phyloP scores from a whole-genome alignment of 2,888 invertebrate genomes.

The Tolmerus cingulatus region DNA sequence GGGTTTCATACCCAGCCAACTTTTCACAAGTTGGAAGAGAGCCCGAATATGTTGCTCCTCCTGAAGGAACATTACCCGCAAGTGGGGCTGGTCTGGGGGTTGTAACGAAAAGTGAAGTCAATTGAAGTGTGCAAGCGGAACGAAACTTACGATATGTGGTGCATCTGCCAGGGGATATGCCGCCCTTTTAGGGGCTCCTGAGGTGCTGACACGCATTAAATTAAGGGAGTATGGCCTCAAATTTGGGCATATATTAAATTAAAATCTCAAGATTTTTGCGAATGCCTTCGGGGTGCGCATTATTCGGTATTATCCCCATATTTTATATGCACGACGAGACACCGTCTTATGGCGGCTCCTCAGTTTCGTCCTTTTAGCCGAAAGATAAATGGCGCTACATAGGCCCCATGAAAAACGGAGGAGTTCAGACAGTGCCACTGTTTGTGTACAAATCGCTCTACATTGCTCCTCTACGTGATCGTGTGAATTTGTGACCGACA shows the following conservation, averaged over 20 bases:
- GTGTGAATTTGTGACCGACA: slow-evolving; percentile 27
- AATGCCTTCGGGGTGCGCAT: background rate
- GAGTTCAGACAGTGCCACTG: background rate
- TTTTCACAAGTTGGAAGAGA: background rate
- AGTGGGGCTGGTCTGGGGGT: background rate
- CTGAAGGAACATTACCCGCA: background rate
- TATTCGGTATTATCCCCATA: background rate
- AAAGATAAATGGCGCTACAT: background rate
- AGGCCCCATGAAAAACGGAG: background rate
- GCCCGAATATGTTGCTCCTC: background rate
- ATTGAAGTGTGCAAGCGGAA: background rate
- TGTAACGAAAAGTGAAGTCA: background rate
- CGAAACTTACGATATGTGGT: background rate
- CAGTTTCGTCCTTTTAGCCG: background rate
- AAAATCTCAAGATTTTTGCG: background rate
- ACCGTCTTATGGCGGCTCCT: background rate
- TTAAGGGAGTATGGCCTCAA: background rate
- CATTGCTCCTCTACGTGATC: slow-evolving; percentile 4
- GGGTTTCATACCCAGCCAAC: background rate
- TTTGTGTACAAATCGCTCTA: slow-evolving; percentile 19
- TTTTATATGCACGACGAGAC: background rate
- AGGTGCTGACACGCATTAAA: background rate
- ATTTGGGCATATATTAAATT: background rate
- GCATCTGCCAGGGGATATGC: background rate
- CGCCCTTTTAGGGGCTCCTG: background rate